These are phyloP conservation scores for Lutraria rhynchaena DNA, from an alignment of 1,140 invertebrate genomes.

Conservation along the genomic window DNA sequence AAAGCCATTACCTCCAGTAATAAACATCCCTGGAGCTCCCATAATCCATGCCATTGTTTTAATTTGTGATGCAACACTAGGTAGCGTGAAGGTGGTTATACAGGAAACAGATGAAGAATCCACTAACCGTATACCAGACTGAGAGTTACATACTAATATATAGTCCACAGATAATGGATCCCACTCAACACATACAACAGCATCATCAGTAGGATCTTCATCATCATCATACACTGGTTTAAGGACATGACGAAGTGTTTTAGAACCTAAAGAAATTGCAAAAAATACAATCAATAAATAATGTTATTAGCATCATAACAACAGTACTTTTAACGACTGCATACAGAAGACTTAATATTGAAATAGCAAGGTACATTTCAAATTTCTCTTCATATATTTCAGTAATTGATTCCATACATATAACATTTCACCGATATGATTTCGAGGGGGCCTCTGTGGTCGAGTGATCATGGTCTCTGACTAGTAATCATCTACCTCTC, in stretches of 20 bases:
- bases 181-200: constrained; percentile 81
- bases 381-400: too few species aligned
- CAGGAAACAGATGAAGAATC: constrained; percentile 76
- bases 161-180: constrained; percentile 83
- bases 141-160: constrained; percentile 78
- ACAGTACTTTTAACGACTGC: too few species aligned
- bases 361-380: too few species aligned
- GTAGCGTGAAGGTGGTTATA: constrained; percentile 80
- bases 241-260: constrained; percentile 65
- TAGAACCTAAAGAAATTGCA: constrained; percentile 63
- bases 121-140: constrained; percentile 78
- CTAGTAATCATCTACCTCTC: too few species aligned
- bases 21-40: constrained; percentile 83
- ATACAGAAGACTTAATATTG: too few species aligned
- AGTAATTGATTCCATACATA: too few species aligned
- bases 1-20: constrained; percentile 83
- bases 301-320: background rate
- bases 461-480: too few species aligned
- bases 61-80: constrained; percentile 79
- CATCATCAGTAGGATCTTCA: constrained; percentile 66
- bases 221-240: constrained; percentile 66
- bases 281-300: too few species aligned
- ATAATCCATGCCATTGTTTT: constrained; percentile 82
- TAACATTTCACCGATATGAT: too few species aligned
- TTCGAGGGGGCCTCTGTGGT: too few species aligned